Evolutionary conservation across 2,113 vertebrate species (phyloP).

Genomic region (Triplophysa siluroides): DNA sequence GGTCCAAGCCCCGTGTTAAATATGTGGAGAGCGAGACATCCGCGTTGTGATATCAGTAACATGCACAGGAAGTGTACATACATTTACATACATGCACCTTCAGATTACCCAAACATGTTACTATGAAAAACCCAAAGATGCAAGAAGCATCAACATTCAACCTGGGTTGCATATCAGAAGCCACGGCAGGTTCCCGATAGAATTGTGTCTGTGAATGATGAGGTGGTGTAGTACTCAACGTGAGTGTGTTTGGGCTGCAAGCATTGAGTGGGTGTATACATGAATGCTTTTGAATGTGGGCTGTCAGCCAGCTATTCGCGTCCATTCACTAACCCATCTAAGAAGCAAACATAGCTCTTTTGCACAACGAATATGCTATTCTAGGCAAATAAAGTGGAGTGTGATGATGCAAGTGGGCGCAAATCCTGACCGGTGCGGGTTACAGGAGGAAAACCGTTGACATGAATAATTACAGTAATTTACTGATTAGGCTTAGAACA

Average conservation of each 20-base stretch:
- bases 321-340: constrained; percentile 33
- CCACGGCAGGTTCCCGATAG: not conserved
- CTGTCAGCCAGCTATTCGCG: constrained; percentile 24
- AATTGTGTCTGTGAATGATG: constrained; percentile 33
- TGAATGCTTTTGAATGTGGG: constrained; percentile 39
- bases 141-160: not conserved
- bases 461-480: constrained; percentile 50
- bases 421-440: constrained; percentile 22
- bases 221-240: constrained; percentile 19
- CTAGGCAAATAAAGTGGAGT: constrained; percentile 14
- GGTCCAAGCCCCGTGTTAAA: not conserved
- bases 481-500: constrained; percentile 44
- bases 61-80: not conserved
- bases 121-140: not conserved
- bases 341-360: constrained; percentile 24
- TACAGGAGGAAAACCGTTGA: constrained; percentile 31
- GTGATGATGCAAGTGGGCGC: constrained; percentile 29
- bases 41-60: constrained; percentile 3
- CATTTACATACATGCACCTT: not conserved
- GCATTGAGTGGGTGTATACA: constrained; percentile 40
- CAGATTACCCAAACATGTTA: constrained; percentile 12
- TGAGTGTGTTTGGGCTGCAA: constrained; percentile 4
- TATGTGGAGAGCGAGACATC: not conserved
- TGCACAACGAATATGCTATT: constrained; percentile 33
- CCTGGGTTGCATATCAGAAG: constrained; percentile 1